Percentiles rank a stretch among this genome's conserved stretches.
Evolutionary conservation across 1,140 invertebrate species (phyloP).

Genomic region (Babylonia areolata): DNA sequence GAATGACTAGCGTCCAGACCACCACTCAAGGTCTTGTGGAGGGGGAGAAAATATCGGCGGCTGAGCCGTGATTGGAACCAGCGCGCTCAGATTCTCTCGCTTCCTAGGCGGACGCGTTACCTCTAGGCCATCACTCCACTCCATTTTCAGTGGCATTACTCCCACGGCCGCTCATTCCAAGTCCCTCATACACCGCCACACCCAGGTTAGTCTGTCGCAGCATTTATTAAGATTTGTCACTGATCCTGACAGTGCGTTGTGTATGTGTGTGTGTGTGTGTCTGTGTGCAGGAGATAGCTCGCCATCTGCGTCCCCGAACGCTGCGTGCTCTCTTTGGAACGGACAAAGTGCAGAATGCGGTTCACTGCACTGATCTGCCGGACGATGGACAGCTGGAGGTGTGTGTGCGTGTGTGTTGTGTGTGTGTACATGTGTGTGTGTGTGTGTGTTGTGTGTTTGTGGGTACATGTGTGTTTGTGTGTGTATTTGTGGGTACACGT

Average conservation of each 20-base stretch:
- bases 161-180: too few species aligned
- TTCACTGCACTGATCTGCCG: constrained; percentile 94
- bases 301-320: constrained; percentile 87
- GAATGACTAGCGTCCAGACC: too few species aligned
- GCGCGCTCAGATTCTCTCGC: too few species aligned
- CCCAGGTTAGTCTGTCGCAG: too few species aligned
- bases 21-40: too few species aligned
- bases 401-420: constrained; percentile 40
- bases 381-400: constrained; percentile 90
- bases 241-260: not conserved
- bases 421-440: constrained; percentile 16
- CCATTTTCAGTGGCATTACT: too few species aligned
- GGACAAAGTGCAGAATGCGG: constrained; percentile 89
- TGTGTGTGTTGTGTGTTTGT: not conserved
- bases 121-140: too few species aligned
- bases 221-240: too few species aligned
- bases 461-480: not conserved
- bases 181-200: too few species aligned
- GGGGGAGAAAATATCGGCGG: too few species aligned
- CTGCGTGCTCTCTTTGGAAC: constrained; percentile 90
- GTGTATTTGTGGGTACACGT: not conserved
- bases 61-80: too few species aligned
- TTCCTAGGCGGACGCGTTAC: too few species aligned
- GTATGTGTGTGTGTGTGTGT: not conserved
- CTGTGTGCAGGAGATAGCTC: constrained; percentile 85